A percentile compares a stretch with the other conserved stretches of the same genome.
These are phyloP conservation scores for Hirudinaria manillensis DNA, from an alignment of 2,888 invertebrate genomes.

Conservation along the genomic window DNA sequence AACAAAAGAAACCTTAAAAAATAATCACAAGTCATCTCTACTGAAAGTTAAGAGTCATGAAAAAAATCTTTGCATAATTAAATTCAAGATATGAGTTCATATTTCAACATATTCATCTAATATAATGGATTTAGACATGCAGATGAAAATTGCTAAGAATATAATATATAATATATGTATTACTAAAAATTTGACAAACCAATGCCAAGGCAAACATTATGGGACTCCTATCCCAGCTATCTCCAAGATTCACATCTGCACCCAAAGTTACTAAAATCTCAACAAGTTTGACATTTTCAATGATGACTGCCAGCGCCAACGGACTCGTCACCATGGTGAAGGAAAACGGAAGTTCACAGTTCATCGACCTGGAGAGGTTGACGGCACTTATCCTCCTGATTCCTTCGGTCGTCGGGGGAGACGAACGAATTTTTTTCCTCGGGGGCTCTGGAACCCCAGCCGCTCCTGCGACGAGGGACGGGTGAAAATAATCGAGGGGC, in stretches of 20 bases:
- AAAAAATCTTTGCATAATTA: no score
- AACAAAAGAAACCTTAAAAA: no score
- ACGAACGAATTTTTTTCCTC: neutral
- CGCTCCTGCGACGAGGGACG: neutral
- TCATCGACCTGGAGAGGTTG: neutral
- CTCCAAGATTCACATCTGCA: constrained; percentile 52
- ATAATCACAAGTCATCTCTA: no score
- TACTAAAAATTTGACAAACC: constrained; percentile 43
- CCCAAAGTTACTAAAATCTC: constrained; percentile 50
- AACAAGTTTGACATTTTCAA: constrained; percentile 48
- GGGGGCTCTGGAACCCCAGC: neutral
- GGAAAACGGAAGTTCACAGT: neutral
- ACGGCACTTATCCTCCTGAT: neutral
- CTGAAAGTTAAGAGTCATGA: no score
- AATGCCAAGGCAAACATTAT: constrained; percentile 55
- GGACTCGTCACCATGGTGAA: constrained; percentile 41
- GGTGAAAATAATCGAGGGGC: neutral
- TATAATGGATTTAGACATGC: no score
- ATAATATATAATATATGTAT: no score
- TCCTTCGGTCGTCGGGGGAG: neutral
- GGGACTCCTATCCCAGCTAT: constrained; percentile 51
- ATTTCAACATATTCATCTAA: no score
- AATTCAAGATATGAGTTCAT: no score
- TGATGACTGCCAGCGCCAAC: constrained; percentile 52
- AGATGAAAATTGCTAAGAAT: no score